phyloP scores from a whole-genome alignment of 2,888 invertebrate genomes.

The Tribolium freemani region DNA sequence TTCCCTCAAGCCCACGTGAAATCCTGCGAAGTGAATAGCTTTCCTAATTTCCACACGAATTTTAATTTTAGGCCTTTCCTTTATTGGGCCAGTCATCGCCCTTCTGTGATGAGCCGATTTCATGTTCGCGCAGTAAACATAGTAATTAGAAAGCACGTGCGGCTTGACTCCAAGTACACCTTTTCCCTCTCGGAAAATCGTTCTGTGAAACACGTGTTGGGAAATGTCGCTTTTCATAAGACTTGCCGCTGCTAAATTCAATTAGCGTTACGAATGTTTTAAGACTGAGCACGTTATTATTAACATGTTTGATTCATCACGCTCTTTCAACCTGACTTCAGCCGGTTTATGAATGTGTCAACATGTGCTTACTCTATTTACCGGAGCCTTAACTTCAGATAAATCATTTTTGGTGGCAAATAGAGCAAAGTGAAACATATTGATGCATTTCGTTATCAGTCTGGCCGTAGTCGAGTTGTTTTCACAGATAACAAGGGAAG shows the following conservation, averaged over 20 bases:
- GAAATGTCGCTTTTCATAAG: not conserved
- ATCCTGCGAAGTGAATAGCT: not conserved
- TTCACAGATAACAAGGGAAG: constrained; percentile 13
- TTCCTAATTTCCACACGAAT: constrained; percentile 1
- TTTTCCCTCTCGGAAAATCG: constrained; percentile 3
- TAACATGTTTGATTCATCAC: not conserved
- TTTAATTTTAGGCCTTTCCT: constrained; percentile 3
- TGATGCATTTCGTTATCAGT: constrained; percentile 16
- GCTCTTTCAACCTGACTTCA: not conserved
- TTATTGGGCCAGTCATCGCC: constrained; percentile 17
- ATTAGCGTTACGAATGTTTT: not conserved
- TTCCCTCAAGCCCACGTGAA: constrained; percentile 1
- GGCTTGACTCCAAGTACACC: not conserved
- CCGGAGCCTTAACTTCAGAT: not conserved
- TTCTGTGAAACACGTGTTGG: constrained; percentile 14
- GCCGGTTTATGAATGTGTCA: not conserved
- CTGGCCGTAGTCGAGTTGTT: not conserved
- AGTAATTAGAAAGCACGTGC: constrained; percentile 26
- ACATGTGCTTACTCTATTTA: not conserved
- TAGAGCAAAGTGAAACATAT: not conserved
- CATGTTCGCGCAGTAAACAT: constrained; percentile 11
- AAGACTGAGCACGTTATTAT: not conserved
- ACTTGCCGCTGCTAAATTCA: not conserved
- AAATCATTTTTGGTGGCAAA: not conserved
- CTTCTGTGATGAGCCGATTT: constrained; percentile 2